These are phyloP conservation scores for Oasisia sp. DNA, from an alignment of 2,888 invertebrate species.

Conservation along the genomic window DNA sequence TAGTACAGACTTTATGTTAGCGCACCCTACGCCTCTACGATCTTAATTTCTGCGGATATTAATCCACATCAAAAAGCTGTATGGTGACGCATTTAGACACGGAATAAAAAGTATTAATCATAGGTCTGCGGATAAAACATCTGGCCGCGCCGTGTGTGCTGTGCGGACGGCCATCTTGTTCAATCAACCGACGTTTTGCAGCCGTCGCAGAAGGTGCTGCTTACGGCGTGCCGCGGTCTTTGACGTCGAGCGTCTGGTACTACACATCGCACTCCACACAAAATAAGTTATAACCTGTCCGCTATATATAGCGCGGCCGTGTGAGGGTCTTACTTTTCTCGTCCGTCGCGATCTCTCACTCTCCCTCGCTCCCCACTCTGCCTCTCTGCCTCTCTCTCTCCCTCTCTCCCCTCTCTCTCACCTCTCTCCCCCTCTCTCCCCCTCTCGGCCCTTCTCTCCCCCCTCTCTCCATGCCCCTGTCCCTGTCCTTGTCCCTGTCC, in stretches of 20 bases:
- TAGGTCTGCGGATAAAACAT: background rate
- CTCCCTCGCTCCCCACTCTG: too few relatives aligned
- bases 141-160: background rate
- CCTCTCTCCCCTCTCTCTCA: too few relatives aligned
- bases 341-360: background rate
- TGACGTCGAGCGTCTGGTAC: background rate
- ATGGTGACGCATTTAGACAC: background rate
- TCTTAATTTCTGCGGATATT: too few relatives aligned
- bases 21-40: too few relatives aligned
- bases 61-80: too few relatives aligned
- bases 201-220: background rate
- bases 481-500: too few relatives aligned
- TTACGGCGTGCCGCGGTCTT: background rate
- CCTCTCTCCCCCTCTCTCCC: too few relatives aligned
- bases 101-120: background rate
- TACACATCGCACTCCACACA: background rate
- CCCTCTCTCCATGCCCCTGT: too few relatives aligned
- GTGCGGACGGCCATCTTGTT: background rate
- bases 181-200: background rate
- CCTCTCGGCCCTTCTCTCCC: too few relatives aligned
- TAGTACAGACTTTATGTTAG: too few relatives aligned
- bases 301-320: background rate
- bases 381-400: too few relatives aligned
- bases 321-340: background rate
- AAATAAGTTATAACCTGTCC: background rate